Evolutionary conservation across 1,140 invertebrate species (phyloP).

Genomic region (Rhopalosiphum padi): DNA sequence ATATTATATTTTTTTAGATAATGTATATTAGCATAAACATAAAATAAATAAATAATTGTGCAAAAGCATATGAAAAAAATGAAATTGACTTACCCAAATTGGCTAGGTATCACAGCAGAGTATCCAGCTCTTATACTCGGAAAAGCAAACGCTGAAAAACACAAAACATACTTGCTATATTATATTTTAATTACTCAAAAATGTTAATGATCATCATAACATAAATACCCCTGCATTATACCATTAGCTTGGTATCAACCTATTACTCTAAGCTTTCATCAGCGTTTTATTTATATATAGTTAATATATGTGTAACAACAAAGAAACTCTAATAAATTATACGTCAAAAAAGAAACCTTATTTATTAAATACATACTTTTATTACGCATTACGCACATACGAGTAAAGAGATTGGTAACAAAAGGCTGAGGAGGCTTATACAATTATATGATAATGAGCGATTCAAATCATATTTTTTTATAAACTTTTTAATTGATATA

Average conservation of each 20-base stretch:
- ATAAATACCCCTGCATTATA: background rate
- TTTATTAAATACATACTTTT: background rate
- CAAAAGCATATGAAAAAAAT: conserved; percentile 36
- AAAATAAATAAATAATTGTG: conserved; percentile 51
- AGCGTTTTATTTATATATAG: background rate
- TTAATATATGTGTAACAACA: background rate
- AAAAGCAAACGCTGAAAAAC: conserved; percentile 62
- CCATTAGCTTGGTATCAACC: background rate
- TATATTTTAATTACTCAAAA: conserved; percentile 15
- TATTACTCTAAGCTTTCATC: background rate
- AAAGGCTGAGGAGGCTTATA: background rate
- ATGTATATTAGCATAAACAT: conserved; percentile 17
- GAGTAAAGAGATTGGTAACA: background rate
- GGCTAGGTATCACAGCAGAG: conserved; percentile 61
- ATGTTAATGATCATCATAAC: background rate
- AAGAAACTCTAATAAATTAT: conserved; percentile 22
- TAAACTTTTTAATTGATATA: background rate
- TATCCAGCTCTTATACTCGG: conserved; percentile 62
- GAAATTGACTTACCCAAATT: conserved; percentile 62
- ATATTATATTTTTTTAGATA: background rate
- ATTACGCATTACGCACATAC: background rate
- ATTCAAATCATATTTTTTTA: background rate
- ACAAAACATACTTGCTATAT: conserved; percentile 36
- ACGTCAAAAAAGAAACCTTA: conserved; percentile 16
- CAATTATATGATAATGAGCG: background rate